phyloP scores from a whole-genome alignment of 2,797 vertebrate species.

The Chlorospingus semifuscus region DNA sequence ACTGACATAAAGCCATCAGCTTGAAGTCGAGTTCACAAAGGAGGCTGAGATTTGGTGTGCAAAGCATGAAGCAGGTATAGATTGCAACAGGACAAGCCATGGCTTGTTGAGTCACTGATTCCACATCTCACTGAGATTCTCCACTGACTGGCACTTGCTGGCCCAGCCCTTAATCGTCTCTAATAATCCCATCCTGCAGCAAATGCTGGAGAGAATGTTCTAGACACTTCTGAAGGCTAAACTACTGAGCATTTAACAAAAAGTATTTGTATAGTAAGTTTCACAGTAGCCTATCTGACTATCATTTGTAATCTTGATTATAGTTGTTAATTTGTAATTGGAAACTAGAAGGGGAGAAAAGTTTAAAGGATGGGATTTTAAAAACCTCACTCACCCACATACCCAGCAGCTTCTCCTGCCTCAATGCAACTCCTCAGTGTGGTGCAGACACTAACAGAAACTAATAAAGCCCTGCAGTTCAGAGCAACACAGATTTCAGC shows the following conservation, averaged over 20 bases:
- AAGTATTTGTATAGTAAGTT: not conserved
- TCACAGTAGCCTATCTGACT: not conserved
- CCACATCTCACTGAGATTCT: not conserved
- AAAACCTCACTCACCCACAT: not conserved
- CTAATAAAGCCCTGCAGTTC: not conserved
- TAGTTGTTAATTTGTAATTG: not conserved
- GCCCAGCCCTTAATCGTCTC: constrained; percentile 5
- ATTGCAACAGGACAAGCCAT: not conserved
- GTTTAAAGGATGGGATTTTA: not conserved
- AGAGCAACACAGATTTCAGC: not conserved
- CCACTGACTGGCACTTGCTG: not conserved
- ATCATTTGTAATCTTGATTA: not conserved
- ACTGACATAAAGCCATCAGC: not conserved
- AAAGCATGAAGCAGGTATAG: not conserved
- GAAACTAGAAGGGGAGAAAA: not conserved
- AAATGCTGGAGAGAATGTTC: not conserved
- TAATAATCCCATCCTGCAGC: not conserved
- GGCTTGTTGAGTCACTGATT: not conserved
- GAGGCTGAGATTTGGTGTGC: not conserved
- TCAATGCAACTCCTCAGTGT: not conserved
- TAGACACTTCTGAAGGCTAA: not conserved
- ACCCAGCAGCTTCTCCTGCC: not conserved
- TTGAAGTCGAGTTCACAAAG: not conserved
- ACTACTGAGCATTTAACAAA: not conserved
- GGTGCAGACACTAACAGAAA: not conserved